Conservation (phyloP, 2,888 invertebrate species). For the Xylocampa areola region DNA sequence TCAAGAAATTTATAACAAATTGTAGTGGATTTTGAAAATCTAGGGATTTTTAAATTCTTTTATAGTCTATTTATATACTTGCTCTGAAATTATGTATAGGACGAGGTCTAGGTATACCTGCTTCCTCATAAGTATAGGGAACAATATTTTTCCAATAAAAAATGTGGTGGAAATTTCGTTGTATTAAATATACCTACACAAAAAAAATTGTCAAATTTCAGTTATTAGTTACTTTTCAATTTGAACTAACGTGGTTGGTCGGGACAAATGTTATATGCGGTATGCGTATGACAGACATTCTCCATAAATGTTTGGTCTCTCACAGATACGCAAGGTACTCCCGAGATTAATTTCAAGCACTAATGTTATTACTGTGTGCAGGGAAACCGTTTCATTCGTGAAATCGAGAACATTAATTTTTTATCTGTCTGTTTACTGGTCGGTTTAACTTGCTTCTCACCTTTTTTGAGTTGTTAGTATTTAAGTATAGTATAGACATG, state of each 20-base stretch:
- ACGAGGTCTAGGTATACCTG: too few relatives aligned
- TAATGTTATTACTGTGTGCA: conserved; percentile 47
- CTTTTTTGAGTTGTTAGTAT: too few relatives aligned
- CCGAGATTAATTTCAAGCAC: conserved; percentile 51
- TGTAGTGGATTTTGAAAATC: neutral
- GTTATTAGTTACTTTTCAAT: conserved; percentile 15
- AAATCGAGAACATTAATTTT: conserved; percentile 23
- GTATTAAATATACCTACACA: too few relatives aligned
- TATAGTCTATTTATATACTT: too few relatives aligned
- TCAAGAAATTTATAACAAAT: neutral
- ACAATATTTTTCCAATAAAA: too few relatives aligned
- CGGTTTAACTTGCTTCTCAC: too few relatives aligned
- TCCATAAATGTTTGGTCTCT: conserved; percentile 26
- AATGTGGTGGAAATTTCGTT: too few relatives aligned
- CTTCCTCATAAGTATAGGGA: too few relatives aligned
- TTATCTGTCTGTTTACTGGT: conserved; percentile 15
- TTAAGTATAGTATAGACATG: too few relatives aligned
- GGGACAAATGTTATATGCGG: conserved; percentile 45
- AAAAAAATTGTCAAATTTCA: too few relatives aligned
- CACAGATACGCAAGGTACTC: conserved; percentile 35
- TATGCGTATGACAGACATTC: conserved; percentile 20
- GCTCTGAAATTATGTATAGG: too few relatives aligned
- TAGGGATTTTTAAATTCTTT: too few relatives aligned
- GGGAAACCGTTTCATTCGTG: conserved; percentile 12
- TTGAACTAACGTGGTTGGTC: conserved; percentile 18